Evolutionary conservation across 2,888 invertebrate species (phyloP).

Genomic region (Marronus borbonicus): DNA sequence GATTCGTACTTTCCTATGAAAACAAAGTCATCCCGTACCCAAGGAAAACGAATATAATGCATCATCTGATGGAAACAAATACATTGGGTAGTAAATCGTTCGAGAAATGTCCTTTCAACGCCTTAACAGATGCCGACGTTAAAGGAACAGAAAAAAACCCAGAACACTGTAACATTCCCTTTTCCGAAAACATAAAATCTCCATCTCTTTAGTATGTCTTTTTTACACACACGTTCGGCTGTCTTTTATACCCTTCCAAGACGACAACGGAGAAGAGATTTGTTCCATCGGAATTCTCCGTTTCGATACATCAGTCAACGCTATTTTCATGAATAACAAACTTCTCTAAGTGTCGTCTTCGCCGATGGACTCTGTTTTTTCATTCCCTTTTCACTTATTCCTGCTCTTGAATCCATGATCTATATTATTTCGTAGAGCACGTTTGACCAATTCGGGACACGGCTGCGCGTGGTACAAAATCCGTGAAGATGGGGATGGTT

Average conservation of each 20-base stretch:
- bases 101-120: constrained; percentile 41
- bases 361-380: constrained; percentile 31
- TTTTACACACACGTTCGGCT: constrained; percentile 29
- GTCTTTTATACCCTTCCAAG: constrained; percentile 35
- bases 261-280: constrained; percentile 21
- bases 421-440: constrained; percentile 41
- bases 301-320: constrained; percentile 44
- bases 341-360: constrained; percentile 41
- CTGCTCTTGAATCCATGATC: constrained; percentile 29
- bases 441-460: constrained; percentile 28
- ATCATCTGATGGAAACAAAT: constrained; percentile 45
- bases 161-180: constrained; percentile 24
- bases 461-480: not conserved
- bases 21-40: not conserved
- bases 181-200: constrained; percentile 43
- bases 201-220: constrained; percentile 43
- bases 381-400: constrained; percentile 41
- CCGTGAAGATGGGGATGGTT: not conserved
- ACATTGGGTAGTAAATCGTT: constrained; percentile 41
- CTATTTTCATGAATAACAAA: constrained; percentile 46
- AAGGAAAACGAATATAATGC: constrained; percentile 29
- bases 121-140: constrained; percentile 41
- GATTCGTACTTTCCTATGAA: not conserved
- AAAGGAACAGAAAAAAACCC: constrained; percentile 35
- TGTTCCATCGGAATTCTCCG: constrained; percentile 35